phyloP scores from a whole-genome alignment of 2,888 invertebrate genomes.

The Callinectes sapidus region DNA sequence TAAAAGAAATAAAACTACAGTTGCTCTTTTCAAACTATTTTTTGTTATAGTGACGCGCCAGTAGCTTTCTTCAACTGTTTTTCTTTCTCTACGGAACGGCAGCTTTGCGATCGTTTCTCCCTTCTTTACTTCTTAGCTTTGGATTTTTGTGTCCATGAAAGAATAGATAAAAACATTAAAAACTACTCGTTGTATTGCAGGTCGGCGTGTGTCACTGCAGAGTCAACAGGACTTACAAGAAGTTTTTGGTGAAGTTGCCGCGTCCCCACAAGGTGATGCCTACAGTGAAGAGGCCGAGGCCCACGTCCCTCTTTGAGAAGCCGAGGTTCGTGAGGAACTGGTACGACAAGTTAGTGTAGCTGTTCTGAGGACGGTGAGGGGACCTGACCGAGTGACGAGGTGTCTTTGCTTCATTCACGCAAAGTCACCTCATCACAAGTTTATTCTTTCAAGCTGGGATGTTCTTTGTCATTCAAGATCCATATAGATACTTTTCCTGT shows the following conservation, averaged over 20 bases:
- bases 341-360: constrained; percentile 27
- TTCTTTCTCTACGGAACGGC: neutral
- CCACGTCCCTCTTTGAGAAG: constrained; percentile 62
- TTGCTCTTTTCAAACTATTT: neutral
- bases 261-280: constrained; percentile 52
- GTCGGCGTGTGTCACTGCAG: constrained; percentile 87
- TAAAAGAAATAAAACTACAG: neutral
- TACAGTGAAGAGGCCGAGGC: constrained; percentile 54
- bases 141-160: neutral
- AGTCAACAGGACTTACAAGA: constrained; percentile 85
- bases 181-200: constrained; percentile 76
- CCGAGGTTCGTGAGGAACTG: constrained; percentile 52
- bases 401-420: neutral
- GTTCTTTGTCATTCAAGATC: neutral
- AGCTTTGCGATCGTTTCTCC: neutral
- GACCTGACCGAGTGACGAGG: neutral
- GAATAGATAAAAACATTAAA: neutral
- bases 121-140: neutral
- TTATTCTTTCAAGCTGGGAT: neutral
- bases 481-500: neutral
- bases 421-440: neutral
- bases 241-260: constrained; percentile 75
- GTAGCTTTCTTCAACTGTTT: neutral
- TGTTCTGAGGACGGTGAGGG: constrained; percentile 15
- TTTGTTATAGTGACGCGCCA: neutral